Base-by-base conservation (phyloP, 1,140 invertebrate genomes). In the Drosophila seguyi region DNA sequence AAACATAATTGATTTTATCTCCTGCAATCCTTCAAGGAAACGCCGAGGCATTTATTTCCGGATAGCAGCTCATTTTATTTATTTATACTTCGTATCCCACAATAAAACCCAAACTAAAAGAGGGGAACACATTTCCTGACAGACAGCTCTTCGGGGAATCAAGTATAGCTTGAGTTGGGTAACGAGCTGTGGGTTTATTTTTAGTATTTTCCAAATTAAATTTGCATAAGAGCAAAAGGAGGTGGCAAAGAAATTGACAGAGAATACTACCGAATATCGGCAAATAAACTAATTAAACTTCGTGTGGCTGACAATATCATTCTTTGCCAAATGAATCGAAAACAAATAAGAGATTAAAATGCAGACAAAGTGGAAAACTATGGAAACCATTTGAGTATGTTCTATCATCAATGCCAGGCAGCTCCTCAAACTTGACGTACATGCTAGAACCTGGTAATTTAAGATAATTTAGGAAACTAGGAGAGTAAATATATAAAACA, bases 261-360 rank as follows among this genome's bases (percentile, higher is more conserved):
- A 11, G 36, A n/a, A 13, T 1, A 36, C 20, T 11, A 20, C 16
- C 29, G 16, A 41, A 5, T 25, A n/a, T 55, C 7, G 5, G 11
- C 34, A 58, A 41, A 41, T 18, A 25, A 82, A 68, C 48, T 78
- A 78, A 82, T 82, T 82, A 78, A 78, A 62, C 48, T 79, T 16
- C n/a, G 52, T 41, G 42, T 67, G 39, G 18, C 41, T 44, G 60
- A 8, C 39, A 55, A 20, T 62, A 41, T 47, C 41, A 59, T 27
- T 34, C 31, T 34, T 44, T 36, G 50, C 27, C 27, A 62, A 69
- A 60, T 31, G 36, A 83, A 71, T 75, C 57, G 25, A 80, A 72
- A 48, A 27, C 71, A 66, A 83, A 84, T 71, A 71, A 38, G 38
- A 75, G 56, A 75, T 79, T 79, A 75, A 66, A 69, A 58, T 82